These are phyloP conservation scores for Syngnathoides biaculeatus DNA, from an alignment of 2,113 vertebrate species.

Conservation along the genomic window DNA sequence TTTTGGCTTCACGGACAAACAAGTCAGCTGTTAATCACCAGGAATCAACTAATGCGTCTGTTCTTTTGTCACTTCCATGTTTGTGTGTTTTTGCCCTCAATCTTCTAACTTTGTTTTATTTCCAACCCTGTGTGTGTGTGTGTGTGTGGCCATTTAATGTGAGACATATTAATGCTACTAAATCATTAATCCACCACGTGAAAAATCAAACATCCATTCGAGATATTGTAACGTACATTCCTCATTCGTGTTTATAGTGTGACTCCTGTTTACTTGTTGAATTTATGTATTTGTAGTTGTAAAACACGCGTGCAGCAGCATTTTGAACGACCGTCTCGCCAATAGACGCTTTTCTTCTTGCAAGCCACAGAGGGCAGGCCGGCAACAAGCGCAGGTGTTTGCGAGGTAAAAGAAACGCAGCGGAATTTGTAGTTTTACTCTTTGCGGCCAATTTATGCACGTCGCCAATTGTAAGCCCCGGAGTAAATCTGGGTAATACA, in stretches of 20 bases:
- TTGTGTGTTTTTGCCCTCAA: slow-evolving; percentile 5
- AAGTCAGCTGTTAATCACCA: slow-evolving; percentile 6
- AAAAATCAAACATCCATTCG: neutral
- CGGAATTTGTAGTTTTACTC: neutral
- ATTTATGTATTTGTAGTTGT: slow-evolving; percentile 53
- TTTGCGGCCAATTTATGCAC: neutral
- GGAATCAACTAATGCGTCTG: neutral
- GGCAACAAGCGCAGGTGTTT: slow-evolving; percentile 28
- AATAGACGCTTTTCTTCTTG: slow-evolving; percentile 11
- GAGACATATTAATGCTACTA: neutral
- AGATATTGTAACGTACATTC: slow-evolving; percentile 46
- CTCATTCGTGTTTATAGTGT: slow-evolving; percentile 37
- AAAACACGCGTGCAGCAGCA: slow-evolving; percentile 30
- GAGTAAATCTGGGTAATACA: neutral
- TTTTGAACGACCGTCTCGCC: slow-evolving; percentile 25
- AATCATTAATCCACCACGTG: neutral
- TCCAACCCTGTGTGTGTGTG: slow-evolving; percentile 36
- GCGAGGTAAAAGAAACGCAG: slow-evolving; percentile 31
- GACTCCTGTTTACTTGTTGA: slow-evolving; percentile 31
- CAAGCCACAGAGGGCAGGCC: slow-evolving; percentile 44
- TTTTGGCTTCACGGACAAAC: slow-evolving; percentile 10
- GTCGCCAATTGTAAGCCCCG: neutral
- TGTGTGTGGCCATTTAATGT: slow-evolving; percentile 11
- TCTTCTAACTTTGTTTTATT: slow-evolving; percentile 39
- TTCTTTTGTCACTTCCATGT: neutral